Conservation (phyloP, 1,140 invertebrate genomes). For the Radopholus similis region DNA sequence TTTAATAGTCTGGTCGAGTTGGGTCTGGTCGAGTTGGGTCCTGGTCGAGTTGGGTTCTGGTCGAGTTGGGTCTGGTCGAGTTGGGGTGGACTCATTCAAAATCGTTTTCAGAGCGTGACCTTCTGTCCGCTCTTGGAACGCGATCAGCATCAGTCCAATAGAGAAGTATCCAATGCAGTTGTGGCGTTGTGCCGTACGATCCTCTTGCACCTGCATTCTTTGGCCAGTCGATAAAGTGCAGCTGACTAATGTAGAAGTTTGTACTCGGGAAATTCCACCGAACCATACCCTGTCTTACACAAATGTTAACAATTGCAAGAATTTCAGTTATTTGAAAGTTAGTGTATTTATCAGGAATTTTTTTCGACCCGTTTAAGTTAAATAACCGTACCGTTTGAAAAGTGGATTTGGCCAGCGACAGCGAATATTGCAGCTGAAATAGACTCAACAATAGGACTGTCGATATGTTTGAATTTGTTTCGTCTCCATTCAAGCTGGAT, state of each 20-base stretch:
- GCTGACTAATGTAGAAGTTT: background rate
- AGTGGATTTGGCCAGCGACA: background rate
- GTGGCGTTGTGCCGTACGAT: background rate
- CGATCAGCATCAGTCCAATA: constrained; percentile 8
- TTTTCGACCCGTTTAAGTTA: background rate
- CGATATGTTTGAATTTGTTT: constrained; percentile 2
- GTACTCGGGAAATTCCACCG: background rate
- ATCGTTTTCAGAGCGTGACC: background rate
- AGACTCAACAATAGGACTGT: background rate
- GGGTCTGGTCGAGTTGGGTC: background rate
- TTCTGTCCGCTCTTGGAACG: background rate
- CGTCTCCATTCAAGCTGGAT: background rate
- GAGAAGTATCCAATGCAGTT: constrained; percentile 3
- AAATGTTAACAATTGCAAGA: background rate
- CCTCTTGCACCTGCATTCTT: background rate
- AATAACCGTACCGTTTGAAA: background rate
- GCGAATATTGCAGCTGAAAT: background rate
- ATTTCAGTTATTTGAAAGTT: background rate
- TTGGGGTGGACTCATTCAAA: background rate
- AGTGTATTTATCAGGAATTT: background rate
- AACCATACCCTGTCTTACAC: constrained; percentile 9
- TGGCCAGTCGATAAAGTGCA: background rate
- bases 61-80: background rate
- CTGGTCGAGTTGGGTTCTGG: background rate
- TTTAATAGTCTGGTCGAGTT: background rate